Base-by-base conservation (phyloP, 1,140 invertebrate genomes). In the Papilio xuthus region DNA sequence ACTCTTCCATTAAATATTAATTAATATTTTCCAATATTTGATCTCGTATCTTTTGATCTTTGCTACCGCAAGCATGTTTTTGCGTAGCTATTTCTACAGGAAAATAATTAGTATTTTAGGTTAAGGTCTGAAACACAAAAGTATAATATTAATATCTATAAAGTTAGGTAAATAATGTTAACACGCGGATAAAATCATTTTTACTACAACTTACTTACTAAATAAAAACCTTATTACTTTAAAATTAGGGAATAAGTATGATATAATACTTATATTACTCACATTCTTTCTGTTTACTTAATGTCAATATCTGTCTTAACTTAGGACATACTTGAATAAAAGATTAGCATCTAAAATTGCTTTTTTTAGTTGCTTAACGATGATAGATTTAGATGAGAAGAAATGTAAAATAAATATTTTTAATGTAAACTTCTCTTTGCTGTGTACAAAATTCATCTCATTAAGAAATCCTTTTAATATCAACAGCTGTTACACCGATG, bases 401-500 rank as follows among this genome's bases (percentile, higher is more conserved):
- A 15, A 67, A 67, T 32, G 26, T 67, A 32, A 10, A 28, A 12
- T 67, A 67, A 67, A 67, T 26, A 47, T 73, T 75, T 53, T 75
- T 32, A 75, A 56, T 37, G 37, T 28, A 75, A 53, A 75, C 32
- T 47, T 74, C 15, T n/a, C 72, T 75, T 75, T 75, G 9, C 72
- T 53, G 72, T 75, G 47, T 53, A 75, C 72, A 53, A 75, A 75
- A 75, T 75, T 75, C 72, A 75, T 75, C 72, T 75, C 72, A 75
- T 75, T 75, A 75, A 75, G 72, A 75, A 75, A 75, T 75, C 72
- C 72, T 76, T 76, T 76, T 60, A 76, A 76, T 37, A 63, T 56
- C 26, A 63, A 42, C 74, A 76, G 74, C 74, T 76, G 74, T 63
- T 76, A 76, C 74, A 63, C 53, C 53, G 56, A 76, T 60, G 74